Conservation (phyloP, 2,888 invertebrate genomes). For the Hirudinaria manillensis region DNA sequence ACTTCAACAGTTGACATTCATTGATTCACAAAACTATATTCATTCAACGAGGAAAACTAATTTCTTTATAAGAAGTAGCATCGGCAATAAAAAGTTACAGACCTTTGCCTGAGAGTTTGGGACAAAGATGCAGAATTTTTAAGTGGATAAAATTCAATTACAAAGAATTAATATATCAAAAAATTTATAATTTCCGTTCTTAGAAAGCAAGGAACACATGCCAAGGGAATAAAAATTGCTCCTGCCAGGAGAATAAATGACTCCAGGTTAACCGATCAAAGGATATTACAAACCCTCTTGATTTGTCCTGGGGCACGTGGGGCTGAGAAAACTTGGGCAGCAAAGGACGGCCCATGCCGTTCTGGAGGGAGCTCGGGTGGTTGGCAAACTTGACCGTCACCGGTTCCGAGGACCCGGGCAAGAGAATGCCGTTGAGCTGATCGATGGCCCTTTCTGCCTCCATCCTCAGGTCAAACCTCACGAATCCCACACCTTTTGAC, state of each 20-base stretch:
- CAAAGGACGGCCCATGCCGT: background rate
- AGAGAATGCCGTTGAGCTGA: slow-evolving; percentile 79
- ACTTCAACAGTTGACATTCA: too few relatives aligned
- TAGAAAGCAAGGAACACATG: background rate
- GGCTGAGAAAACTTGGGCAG: background rate
- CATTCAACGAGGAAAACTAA: too few relatives aligned
- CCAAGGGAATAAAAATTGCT: background rate
- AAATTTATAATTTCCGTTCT: too few relatives aligned
- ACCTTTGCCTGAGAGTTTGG: background rate
- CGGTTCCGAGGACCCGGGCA: slow-evolving; percentile 79
- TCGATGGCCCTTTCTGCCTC: slow-evolving; percentile 86
- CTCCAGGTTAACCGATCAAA: background rate
- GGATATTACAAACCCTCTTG: background rate
- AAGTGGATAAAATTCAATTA: background rate
- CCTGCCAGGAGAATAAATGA: background rate
- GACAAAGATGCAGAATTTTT: too few relatives aligned
- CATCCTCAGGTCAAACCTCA: slow-evolving; percentile 80
- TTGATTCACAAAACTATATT: too few relatives aligned
- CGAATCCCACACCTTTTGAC: slow-evolving; percentile 87
- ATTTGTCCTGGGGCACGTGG: slow-evolving; percentile 17
- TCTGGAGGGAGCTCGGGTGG: slow-evolving; percentile 61
- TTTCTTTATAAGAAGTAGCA: too few relatives aligned
- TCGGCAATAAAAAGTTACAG: background rate
- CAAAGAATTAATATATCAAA: background rate
- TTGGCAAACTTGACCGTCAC: slow-evolving; percentile 91